Evolutionary conservation across 1,140 invertebrate genomes (phyloP).

Genomic region (Drusus annulatus): DNA sequence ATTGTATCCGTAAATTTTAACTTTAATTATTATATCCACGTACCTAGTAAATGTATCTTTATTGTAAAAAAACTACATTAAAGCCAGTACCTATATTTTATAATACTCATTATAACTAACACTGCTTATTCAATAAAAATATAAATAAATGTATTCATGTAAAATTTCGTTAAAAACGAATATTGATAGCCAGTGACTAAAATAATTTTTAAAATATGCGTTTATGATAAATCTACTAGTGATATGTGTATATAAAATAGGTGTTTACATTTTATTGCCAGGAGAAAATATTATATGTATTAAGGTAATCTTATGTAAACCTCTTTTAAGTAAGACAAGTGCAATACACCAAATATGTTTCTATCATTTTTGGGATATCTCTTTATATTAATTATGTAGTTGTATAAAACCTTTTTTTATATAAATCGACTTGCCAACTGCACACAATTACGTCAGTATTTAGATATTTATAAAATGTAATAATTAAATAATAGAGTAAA

Average conservation of each 20-base stretch:
- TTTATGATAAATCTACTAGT: neutral
- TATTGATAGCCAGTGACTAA: slow-evolving; percentile 46
- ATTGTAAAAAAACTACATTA: slow-evolving; percentile 1
- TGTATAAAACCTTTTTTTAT: slow-evolving; percentile 37
- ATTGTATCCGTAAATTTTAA: too few relatives aligned
- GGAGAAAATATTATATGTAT: slow-evolving; percentile 8
- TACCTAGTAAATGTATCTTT: slow-evolving; percentile 7
- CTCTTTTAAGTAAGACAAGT: slow-evolving; percentile 42
- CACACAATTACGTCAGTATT: slow-evolving; percentile 51
- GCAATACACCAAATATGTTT: slow-evolving; percentile 58
- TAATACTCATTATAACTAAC: slow-evolving; percentile 50
- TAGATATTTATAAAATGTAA: slow-evolving; percentile 53
- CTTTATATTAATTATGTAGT: neutral
- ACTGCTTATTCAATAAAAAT: slow-evolving; percentile 3
- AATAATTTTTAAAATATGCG: slow-evolving; percentile 8
- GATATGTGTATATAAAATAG: too few relatives aligned
- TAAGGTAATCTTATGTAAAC: slow-evolving; percentile 32
- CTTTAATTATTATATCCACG: neutral
- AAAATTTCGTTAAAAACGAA: slow-evolving; percentile 53
- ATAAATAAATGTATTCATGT: slow-evolving; percentile 30
- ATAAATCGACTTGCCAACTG: slow-evolving; percentile 53
- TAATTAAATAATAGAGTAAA: slow-evolving; percentile 4
- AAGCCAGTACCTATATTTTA: slow-evolving; percentile 56
- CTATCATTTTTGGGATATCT: slow-evolving; percentile 51
- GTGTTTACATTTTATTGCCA: slow-evolving; percentile 11